A percentile compares a stretch with the other conserved stretches of the same genome.
Conservation (phyloP, 2,797 vertebrate genomes). For the Mallotus villosus region DNA sequence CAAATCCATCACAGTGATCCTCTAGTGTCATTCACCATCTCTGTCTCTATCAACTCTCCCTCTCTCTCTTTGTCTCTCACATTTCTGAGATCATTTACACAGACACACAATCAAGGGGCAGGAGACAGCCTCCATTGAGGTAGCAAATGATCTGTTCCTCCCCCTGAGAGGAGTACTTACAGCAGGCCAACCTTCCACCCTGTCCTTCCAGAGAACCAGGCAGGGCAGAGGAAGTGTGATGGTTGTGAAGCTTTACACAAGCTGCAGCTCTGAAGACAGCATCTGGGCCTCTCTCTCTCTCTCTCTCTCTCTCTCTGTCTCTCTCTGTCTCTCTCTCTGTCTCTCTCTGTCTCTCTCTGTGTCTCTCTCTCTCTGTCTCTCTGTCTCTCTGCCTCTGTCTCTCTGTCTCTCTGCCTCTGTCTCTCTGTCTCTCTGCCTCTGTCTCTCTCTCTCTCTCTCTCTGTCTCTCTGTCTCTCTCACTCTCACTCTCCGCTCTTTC, state of each 20-base stretch:
- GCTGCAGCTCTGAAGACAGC: slow-evolving; percentile 37
- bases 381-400: slow-evolving; percentile 24
- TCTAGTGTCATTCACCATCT: slow-evolving; percentile 12
- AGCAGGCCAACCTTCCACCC: slow-evolving; percentile 23
- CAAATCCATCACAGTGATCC: slow-evolving; percentile 2
- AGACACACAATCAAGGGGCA: slow-evolving; percentile 16
- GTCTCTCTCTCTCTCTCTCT: slow-evolving; percentile 16
- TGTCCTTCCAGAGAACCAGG: slow-evolving; percentile 12
- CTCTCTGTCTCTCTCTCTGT: slow-evolving; percentile 24
- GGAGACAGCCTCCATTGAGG: slow-evolving; percentile 59
- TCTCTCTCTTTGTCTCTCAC: slow-evolving; percentile 15
- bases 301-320: neutral
- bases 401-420: slow-evolving; percentile 20
- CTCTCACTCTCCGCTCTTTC: slow-evolving; percentile 7
- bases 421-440: slow-evolving; percentile 17
- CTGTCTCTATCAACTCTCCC: slow-evolving; percentile 57
- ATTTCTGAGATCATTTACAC: neutral
- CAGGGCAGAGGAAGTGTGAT: slow-evolving; percentile 33
- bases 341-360: slow-evolving; percentile 29
- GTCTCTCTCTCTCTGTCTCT: too few species aligned
- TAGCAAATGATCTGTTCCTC: slow-evolving; percentile 53
- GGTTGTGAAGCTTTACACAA: slow-evolving; percentile 25
- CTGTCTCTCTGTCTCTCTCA: too few species aligned
- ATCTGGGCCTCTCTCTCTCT: slow-evolving; percentile 32
- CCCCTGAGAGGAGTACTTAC: slow-evolving; percentile 49